Base-by-base conservation (phyloP, 2,888 invertebrate genomes). In the Synergus laeviventris region DNA sequence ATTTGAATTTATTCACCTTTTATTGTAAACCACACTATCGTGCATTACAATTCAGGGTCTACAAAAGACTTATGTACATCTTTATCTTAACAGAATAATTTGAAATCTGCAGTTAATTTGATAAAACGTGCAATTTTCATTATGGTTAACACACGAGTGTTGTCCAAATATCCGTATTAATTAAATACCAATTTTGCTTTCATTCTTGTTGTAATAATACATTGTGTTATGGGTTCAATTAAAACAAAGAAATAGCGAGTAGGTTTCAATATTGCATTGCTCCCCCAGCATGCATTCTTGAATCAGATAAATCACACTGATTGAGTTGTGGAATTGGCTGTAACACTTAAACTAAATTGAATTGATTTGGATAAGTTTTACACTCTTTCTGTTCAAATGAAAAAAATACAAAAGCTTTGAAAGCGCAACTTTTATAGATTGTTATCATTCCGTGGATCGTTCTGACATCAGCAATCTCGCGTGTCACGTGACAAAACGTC, bases 381-480 rank as follows among this genome's bases (percentile, higher is more conserved):
- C 38, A 18, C n/a, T n/a, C 9, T 8, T 45, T 31, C 8, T 24
- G 42, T 45, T 45, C 9, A 66, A 66, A 31, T 45, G 9, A 9
- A n/a, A 49, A n/a, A 1, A 49, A n/a, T 8, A 45, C 9, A 45
- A 24, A 66, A 31, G 42, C 66, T 42, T 66, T 31, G 24, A 45
- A 66, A 66, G 24, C 16, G 24, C 24, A 42, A 45, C 42, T 21
- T n/a, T n/a, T 66, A 7, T 66, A 66, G 45, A 66, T 66, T 66
- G 66, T 24, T 24, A 66, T 66, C 16, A 66, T 66, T 45, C 24
- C 24, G 45, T 66, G 24, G 66, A 66, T 66, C 42, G 66, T 64
- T 42, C 21, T 42, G 64, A 64, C 42, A 61, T 31, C 61, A 42
- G 64, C 42, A 64, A 45, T 66, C 42, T 66, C 42, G 42, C 45